phyloP scores from a whole-genome alignment of 2,797 vertebrate species.

The Coregonus suidteri region DNA sequence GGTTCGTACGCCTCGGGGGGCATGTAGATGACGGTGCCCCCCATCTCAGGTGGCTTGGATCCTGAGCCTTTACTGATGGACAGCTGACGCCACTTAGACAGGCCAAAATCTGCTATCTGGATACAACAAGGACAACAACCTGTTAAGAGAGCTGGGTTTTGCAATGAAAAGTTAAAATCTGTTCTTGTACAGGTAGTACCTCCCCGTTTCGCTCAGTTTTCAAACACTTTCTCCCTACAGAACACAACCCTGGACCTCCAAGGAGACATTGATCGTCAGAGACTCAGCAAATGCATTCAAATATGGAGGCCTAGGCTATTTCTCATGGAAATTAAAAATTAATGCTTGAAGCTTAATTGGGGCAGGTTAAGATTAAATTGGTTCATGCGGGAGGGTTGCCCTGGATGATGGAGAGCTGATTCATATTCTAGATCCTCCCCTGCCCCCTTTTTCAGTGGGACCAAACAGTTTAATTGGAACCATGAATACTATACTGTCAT shows the following conservation, averaged over 20 bases:
- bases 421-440: conserved; percentile 13
- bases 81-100: conserved; percentile 96
- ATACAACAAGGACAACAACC: neutral
- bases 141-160: neutral
- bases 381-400: neutral
- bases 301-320: neutral
- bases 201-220: too few species aligned
- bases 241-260: neutral
- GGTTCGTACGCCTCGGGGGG: conserved; percentile 95
- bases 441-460: too few species aligned
- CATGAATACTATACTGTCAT: too few species aligned
- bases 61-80: conserved; percentile 89
- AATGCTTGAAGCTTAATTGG: neutral
- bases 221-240: neutral
- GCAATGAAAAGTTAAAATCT: too few species aligned
- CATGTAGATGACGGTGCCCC: conserved; percentile 97
- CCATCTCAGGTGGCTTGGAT: conserved; percentile 87
- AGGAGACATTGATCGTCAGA: neutral
- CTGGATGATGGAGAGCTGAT: conserved; percentile 2
- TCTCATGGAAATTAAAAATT: neutral
- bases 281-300: neutral
- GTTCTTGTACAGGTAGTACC: too few species aligned
- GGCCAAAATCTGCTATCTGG: conserved; percentile 97
- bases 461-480: too few species aligned
- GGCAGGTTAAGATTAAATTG: neutral